phyloP scores from a whole-genome alignment of 23 tunicate genomes.

The Oikopleura dioica region DNA sequence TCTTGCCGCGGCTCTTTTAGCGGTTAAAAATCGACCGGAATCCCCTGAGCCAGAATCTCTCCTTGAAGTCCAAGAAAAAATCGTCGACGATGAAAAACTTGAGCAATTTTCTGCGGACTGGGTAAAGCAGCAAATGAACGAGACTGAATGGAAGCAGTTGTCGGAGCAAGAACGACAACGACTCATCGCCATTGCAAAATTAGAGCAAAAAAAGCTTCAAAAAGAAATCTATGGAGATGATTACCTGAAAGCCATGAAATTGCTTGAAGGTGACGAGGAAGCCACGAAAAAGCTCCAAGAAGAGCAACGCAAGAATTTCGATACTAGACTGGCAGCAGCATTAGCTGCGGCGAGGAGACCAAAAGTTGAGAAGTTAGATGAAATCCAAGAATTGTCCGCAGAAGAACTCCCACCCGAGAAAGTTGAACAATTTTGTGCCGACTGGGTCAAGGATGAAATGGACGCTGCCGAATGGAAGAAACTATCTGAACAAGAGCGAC shows the following conservation, averaged over 20 bases:
- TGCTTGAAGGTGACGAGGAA: slow-evolving; percentile 6
- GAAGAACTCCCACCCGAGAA: neutral
- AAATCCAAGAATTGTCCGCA: neutral
- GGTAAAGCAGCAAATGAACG: neutral
- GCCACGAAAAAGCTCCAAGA: neutral
- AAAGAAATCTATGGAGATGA: slow-evolving; percentile 7
- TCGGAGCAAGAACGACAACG: neutral
- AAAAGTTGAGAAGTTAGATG: neutral
- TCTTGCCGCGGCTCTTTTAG: neutral
- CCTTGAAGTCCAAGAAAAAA: neutral
- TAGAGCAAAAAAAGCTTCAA: neutral
- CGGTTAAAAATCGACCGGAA: neutral
- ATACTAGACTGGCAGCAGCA: neutral
- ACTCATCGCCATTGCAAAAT: neutral
- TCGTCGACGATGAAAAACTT: neutral
- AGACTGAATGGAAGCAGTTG: neutral
- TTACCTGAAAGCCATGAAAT: neutral
- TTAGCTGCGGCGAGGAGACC: neutral
- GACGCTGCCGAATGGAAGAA: neutral
- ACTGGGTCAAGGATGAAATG: slow-evolving; percentile 6
- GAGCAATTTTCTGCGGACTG: neutral
- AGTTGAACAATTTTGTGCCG: slow-evolving; percentile 2
- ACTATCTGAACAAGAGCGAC: neutral
- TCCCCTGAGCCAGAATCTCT: neutral
- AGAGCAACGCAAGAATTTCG: neutral